These are phyloP conservation scores for Mus minutoides DNA, from an alignment of 2,797 vertebrate genomes.

Conservation along the genomic window DNA sequence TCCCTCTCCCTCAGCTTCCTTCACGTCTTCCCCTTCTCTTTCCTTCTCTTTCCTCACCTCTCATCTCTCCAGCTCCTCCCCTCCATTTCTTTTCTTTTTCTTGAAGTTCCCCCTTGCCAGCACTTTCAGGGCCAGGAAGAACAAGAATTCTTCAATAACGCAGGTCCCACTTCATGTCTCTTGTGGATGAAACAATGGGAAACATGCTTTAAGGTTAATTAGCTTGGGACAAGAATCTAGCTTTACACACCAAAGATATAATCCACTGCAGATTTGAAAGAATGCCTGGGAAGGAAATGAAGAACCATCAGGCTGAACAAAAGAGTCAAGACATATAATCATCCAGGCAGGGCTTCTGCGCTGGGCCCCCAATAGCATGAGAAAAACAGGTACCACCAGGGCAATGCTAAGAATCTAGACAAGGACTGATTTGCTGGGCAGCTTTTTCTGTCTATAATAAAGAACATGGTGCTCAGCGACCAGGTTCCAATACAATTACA, in stretches of 20 bases:
- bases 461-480: background rate
- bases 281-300: background rate
- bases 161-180: background rate
- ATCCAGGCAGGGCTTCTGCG: background rate
- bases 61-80: too few species aligned
- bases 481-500: background rate
- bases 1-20: background rate
- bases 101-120: background rate
- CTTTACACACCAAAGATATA: background rate
- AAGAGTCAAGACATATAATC: background rate
- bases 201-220: background rate
- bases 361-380: background rate
- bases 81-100: background rate
- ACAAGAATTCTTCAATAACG: background rate
- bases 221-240: background rate
- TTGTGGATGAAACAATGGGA: background rate
- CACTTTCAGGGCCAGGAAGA: background rate
- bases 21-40: background rate
- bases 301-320: background rate
- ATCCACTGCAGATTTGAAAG: background rate
- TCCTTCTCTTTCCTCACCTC: background rate
- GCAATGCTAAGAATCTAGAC: background rate
- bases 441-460: background rate
- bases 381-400: background rate
- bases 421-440: background rate